Evolutionary conservation across 2,113 vertebrate species (phyloP), one percentile per base, ranked within the genome.

Genomic region (Tachysurus vachellii): DNA sequence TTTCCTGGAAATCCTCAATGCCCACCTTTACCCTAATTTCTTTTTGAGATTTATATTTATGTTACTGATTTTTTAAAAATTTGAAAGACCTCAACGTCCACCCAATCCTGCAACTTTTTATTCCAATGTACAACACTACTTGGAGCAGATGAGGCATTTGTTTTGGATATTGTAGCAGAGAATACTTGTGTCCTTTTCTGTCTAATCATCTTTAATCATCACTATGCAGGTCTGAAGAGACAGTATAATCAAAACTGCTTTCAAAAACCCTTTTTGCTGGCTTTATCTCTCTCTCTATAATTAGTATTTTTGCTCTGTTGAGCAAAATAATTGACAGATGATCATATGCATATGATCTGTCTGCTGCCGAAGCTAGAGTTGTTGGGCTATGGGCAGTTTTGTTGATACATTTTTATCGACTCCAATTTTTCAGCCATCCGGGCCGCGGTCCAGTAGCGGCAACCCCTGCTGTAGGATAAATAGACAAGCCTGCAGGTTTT

Each of bases 401-500:
- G 17, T 80, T 57, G 3, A 80, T 9, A 81, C 19, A 14, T 61
- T 42, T 61, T 42, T 0, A 57, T 80, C 3, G 17, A 80, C 76
- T n/a, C 23, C 14, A 5, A n/a, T 17, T 26, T 64, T 71, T 70
- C 5, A 19, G 8, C 31, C 47, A 77, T 77, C 53, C 31, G 3
- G 28, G 59, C 10, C 28, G 1, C 12, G 31, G 23, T 80, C 54
- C 54, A 5, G 8, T 17, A 23, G 13, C 28, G 3, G 56, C 1
- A 16, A 19, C n/a, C 76, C 19, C 53, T 79, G 50, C 53, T 56
- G n/a, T 14, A 59, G 28, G 11, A 59, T 80, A 59, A 59, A 3
- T 36, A 80, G 19, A 28, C 56, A 42, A 80, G 28, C 0, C 28
- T 36, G 56, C 31, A 81, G 21, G 53, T 61, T 87, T 90, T 79